Evolutionary conservation across 2,113 vertebrate genomes (phyloP).

Genomic region (Laterallus jamaicensis): DNA sequence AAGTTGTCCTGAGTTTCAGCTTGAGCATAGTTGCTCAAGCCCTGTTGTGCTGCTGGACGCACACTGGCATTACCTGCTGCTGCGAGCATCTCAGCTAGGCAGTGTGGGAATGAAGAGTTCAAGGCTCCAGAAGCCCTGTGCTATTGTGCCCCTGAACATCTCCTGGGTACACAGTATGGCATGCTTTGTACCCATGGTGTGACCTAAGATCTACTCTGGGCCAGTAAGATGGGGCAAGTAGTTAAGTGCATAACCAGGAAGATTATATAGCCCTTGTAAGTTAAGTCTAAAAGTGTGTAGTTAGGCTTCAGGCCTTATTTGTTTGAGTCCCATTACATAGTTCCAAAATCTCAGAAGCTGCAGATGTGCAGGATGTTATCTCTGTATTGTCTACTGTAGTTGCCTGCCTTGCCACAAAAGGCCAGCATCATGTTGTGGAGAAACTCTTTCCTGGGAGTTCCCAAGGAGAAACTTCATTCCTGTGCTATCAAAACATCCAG

Average conservation of each 20-base stretch:
- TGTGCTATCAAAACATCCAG: background rate
- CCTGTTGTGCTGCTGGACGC: fast-evolving
- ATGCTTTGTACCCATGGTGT: fast-evolving
- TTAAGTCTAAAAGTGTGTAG: background rate
- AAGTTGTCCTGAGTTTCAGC: background rate
- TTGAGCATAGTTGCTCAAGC: background rate
- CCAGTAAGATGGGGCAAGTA: background rate
- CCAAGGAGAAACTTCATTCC: background rate
- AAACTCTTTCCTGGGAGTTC: background rate
- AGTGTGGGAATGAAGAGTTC: background rate
- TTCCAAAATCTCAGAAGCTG: background rate
- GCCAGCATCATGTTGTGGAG: background rate
- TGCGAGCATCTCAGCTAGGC: background rate
- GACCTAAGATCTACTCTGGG: background rate
- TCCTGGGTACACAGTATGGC: background rate
- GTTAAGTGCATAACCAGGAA: too few species aligned
- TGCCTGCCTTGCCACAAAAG: background rate
- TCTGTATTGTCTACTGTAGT: background rate
- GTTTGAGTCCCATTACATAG: background rate
- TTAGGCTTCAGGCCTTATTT: background rate
- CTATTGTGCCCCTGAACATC: background rate
- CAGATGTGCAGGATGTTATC: background rate
- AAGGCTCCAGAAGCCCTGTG: background rate
- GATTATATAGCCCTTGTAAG: background rate
- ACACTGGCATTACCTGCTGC: fast-evolving